Evolutionary conservation across 2,797 vertebrate species (phyloP).

Genomic region (Dermochelys coriacea): DNA sequence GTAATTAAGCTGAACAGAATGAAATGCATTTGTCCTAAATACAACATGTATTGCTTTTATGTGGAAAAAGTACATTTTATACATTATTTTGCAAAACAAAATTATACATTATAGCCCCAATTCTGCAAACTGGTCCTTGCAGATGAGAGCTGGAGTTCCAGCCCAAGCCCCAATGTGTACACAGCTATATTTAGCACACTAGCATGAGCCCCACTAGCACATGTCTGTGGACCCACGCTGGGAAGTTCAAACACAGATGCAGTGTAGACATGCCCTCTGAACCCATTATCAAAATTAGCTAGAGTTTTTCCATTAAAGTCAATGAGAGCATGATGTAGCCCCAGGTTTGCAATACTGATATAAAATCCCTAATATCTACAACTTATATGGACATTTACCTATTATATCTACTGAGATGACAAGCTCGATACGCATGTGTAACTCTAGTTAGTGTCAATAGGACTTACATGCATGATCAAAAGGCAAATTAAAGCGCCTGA

Average conservation of each 20-base stretch:
- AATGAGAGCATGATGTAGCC: neutral
- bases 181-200: neutral
- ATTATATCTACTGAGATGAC: neutral
- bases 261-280: neutral
- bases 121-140: neutral
- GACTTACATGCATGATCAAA: neutral
- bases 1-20: neutral
- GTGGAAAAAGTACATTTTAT: neutral
- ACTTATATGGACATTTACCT: neutral
- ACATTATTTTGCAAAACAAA: neutral
- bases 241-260: neutral
- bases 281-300: neutral
- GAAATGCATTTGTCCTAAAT: neutral
- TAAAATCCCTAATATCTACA: neutral
- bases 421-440: neutral
- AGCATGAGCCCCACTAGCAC: neutral
- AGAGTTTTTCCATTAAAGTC: neutral
- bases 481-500: neutral
- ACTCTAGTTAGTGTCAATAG: neutral
- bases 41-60: neutral
- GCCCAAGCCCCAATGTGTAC: neutral
- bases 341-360: neutral
- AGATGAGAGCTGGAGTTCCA: neutral
- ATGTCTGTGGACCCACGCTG: neutral
- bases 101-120: neutral